A percentile compares a stretch with the other conserved stretches of the same genome.
phyloP scores from a whole-genome alignment of 2,888 invertebrate genomes.

The Incurvaria masculella region DNA sequence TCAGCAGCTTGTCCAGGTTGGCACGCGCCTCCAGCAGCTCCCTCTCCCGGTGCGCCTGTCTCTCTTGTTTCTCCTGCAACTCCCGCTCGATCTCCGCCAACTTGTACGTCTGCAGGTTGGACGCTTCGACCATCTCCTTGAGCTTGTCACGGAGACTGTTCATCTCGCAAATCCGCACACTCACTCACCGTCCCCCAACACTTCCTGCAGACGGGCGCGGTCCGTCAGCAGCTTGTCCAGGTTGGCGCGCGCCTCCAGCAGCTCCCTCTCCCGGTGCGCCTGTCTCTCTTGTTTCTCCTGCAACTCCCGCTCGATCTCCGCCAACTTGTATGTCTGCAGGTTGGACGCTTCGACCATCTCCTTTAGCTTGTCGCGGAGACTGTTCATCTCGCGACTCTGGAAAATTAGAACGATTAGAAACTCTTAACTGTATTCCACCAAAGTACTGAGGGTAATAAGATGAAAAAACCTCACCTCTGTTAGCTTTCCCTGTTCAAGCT shows the following conservation, averaged over 20 bases:
- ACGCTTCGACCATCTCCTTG: conserved; percentile 29
- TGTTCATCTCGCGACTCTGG: conserved; percentile 36
- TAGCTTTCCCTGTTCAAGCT: conserved; percentile 21
- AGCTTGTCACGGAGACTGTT: conserved; percentile 32
- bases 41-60: conserved; percentile 43
- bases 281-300: conserved; percentile 46
- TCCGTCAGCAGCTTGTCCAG: conserved; percentile 52
- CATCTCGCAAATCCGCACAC: conserved; percentile 34
- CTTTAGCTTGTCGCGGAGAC: conserved; percentile 32
- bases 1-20: conserved; percentile 50
- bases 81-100: conserved; percentile 35
- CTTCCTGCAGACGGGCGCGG: conserved; percentile 35
- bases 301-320: conserved; percentile 33
- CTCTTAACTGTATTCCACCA: no score
- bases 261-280: conserved; percentile 45
- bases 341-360: conserved; percentile 30
- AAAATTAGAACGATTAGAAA: conserved; percentile 12
- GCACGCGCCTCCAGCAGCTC: conserved; percentile 45
- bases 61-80: conserved; percentile 42
- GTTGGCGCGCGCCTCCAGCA: conserved; percentile 41
- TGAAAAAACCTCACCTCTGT: conserved; percentile 20
- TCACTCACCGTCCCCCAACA: conserved; percentile 48
- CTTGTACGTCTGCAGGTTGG: conserved; percentile 30
- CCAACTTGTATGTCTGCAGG: conserved; percentile 32
- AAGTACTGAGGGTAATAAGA: conserved; percentile 5